These are phyloP conservation scores for Syncerus caffer DNA, from an alignment of 2,797 vertebrate genomes.

Conservation along the genomic window DNA sequence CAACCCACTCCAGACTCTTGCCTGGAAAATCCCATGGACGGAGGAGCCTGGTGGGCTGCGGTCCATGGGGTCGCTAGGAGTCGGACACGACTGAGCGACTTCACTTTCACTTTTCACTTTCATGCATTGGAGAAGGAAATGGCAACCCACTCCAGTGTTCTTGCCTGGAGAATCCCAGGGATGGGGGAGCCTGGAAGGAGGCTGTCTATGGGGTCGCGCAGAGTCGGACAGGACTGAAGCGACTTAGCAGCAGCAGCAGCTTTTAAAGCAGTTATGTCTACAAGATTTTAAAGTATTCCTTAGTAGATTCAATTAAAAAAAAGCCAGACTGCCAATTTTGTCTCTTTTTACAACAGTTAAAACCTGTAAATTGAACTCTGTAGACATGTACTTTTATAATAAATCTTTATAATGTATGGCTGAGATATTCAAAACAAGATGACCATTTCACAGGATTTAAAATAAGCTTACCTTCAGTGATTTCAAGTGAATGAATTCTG, in stretches of 20 bases:
- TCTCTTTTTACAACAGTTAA: background rate
- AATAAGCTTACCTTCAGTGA: background rate
- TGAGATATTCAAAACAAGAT: background rate
- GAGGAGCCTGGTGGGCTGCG: background rate
- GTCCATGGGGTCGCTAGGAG: background rate
- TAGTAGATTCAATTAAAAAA: background rate
- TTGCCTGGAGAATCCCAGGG: background rate
- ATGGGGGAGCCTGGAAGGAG: background rate
- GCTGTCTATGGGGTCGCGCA: rapidly evolving
- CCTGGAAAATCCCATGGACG: background rate
- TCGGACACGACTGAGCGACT: rapidly evolving
- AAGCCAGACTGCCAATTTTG: background rate
- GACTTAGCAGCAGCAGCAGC: background rate
- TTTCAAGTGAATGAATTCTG: slow-evolving; percentile 36
- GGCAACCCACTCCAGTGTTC: background rate
- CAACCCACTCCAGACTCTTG: background rate
- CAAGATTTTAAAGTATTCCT: background rate
- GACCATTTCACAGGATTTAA: background rate
- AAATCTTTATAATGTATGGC: background rate
- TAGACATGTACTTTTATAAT: background rate
- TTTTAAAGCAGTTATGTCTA: background rate
- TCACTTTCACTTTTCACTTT: background rate
- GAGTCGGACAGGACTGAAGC: rapidly evolving
- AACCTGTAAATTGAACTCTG: background rate
- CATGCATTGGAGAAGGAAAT: background rate